A percentile compares a stretch with the other conserved stretches of the same genome.
phyloP scores from a whole-genome alignment of 2,888 invertebrate genomes.

The Boloria selene region DNA sequence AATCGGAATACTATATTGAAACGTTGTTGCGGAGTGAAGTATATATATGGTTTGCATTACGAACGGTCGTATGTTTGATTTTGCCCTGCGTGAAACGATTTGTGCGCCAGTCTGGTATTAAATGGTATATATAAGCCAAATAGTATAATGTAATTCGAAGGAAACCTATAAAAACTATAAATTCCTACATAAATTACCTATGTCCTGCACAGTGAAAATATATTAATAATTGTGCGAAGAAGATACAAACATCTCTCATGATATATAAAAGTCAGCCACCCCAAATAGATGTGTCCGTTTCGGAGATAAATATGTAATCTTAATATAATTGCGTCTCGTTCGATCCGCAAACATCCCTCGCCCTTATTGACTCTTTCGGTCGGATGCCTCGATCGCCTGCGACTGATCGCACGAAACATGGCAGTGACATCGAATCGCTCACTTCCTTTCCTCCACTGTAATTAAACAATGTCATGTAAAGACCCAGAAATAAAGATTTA shows the following conservation, averaged over 20 bases:
- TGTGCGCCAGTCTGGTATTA: no score
- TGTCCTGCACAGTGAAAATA: no score
- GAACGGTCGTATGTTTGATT: no score
- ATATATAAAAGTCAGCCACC: conserved; percentile 37
- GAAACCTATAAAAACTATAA: no score
- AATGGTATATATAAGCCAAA: no score
- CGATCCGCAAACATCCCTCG: conserved; percentile 57
- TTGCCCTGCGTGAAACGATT: no score
- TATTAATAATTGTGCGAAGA: no score
- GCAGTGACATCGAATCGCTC: conserved; percentile 35
- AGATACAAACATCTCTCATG: conserved; percentile 43
- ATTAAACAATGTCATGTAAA: conserved; percentile 33
- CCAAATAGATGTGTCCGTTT: conserved; percentile 61
- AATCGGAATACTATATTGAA: background rate
- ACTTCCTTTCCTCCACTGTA: conserved; percentile 24
- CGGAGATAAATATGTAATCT: conserved; percentile 80
- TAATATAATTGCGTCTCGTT: conserved; percentile 73
- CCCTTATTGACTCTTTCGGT: conserved; percentile 69
- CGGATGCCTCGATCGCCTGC: conserved; percentile 44
- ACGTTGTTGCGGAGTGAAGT: no score
- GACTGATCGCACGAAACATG: conserved; percentile 38
- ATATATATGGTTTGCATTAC: no score
- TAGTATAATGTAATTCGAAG: no score
- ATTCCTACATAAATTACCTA: no score
- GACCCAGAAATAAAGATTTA: conserved; percentile 16